Evolutionary conservation across 2,888 invertebrate species (phyloP), one percentile per base, ranked within the genome.

Genomic region (Drosophila pullipes): DNA sequence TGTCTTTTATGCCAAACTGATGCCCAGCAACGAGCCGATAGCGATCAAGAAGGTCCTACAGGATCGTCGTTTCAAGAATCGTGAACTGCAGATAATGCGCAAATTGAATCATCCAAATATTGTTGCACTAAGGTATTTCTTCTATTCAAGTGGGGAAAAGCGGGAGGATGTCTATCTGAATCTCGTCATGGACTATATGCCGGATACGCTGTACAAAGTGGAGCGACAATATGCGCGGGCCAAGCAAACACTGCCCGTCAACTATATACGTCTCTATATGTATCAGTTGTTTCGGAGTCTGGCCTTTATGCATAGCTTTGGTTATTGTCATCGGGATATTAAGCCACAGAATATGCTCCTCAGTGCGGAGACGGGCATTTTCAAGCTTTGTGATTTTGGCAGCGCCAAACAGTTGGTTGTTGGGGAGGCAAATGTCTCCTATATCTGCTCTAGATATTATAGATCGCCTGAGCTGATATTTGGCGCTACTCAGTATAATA

Each of bases 151-250:
- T 94, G 99, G 99, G 94, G 99, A 99, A 95, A 99, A 99, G 97
- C 99, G 99, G 95, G 99, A 99, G 95, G 99, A 99, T 95, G 98
- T 99, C 94, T 99, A 99, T 96, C 97, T 99, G 95, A 99, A 99
- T 95, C 95, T 99, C 96, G 99, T 99, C 94, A 96, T 99, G 96
- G 99, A 99, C 96, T 99, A 97, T 95, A 98, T 99, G 95, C 99
- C 99, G 80, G 99, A 99, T 96, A 99, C 99, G 90, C 99, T 99
- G 94, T 99, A 99, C 95, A 98, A 99, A 96, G 99, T 99, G 93
- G 99, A 99, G 92, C 96, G 99, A 94, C 99, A 99, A 94, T 99
- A 99, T 96, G 98, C 98, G 95, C 99, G 99, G 96, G 97, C 97
- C 94, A 99, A 99, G 95, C 99, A 99, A 95, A 98, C 98, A 94